These are phyloP conservation scores for Propsilocerus akamusi DNA, from an alignment of 1,140 invertebrate genomes.

Conservation along the genomic window DNA sequence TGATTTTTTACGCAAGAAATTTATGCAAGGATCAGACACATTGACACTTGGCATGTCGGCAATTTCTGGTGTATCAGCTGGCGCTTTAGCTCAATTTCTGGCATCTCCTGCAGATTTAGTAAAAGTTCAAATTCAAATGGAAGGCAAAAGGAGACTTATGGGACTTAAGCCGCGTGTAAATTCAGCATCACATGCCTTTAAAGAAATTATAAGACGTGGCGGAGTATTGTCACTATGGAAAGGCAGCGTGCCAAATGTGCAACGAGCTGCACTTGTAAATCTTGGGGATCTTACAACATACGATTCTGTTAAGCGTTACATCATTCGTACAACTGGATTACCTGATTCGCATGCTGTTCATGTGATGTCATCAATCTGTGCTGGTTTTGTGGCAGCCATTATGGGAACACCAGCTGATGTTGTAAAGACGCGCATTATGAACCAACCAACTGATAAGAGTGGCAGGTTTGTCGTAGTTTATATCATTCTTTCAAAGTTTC, in stretches of 20 bases:
- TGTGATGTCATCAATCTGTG: constrained; percentile 53
- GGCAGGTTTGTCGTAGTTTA: constrained; percentile 36
- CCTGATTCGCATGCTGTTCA: constrained; percentile 63
- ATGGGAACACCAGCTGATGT: constrained; percentile 86
- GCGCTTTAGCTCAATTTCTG: constrained; percentile 69
- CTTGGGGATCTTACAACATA: constrained; percentile 76
- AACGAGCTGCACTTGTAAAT: constrained; percentile 67
- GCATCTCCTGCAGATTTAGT: constrained; percentile 79
- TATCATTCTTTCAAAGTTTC: neutral
- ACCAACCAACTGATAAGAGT: constrained; percentile 65
- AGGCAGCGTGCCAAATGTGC: constrained; percentile 65
- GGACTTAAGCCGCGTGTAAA: constrained; percentile 60
- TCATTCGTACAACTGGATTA: constrained; percentile 55
- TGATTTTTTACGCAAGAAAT: constrained; percentile 36
- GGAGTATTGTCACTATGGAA: constrained; percentile 76
- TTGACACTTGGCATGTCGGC: constrained; percentile 53
- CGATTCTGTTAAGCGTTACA: constrained; percentile 66
- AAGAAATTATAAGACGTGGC: constrained; percentile 47
- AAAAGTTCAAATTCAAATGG: constrained; percentile 89
- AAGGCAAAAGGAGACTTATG: constrained; percentile 57
- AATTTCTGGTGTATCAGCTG: constrained; percentile 56
- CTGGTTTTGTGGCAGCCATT: constrained; percentile 70
- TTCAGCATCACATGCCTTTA: constrained; percentile 57
- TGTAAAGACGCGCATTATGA: constrained; percentile 85
- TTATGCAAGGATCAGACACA: constrained; percentile 18